Base-by-base conservation (phyloP, 2,113 vertebrate genomes). In the Toxotes jaculatrix region DNA sequence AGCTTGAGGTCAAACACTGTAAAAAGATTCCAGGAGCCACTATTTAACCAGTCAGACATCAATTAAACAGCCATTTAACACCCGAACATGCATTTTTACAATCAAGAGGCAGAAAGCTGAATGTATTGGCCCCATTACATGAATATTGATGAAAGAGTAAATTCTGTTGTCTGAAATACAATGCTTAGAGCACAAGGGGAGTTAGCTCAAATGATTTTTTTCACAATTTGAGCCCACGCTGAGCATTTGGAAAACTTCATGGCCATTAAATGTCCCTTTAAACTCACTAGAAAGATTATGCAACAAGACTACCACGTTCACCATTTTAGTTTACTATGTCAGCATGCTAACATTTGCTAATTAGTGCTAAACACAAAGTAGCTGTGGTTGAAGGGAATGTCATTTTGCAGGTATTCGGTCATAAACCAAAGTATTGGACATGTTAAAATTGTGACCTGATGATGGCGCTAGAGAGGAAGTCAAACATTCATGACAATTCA, bases 61-160 rank as follows among this genome's bases (percentile, higher is more conserved):
- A 82, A 88, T 89, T 92, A 79, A 88, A 85, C 77, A 77, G 13
- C 27, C 66, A 71, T 88, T 86, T 84, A 86, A 85, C 63, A 83
- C 5, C 23, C 57, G 27, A 88, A 81, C 45, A 64, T 55, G 83
- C 76, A 86, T 80, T 88, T 91, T 89, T 90, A 91, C 79, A 78
- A 76, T 53, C 56, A 78, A 38, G 34, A 70, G 55, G 79, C 65
- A 73, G 72, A 80, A 77, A 68, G 60, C 83, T 67, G 27, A 88
- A 87, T 71, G 72, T 63, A 78, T 74, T 79, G 74, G 61, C 65
- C 80, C 81, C 53, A 45, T 88, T 85, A 80, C 79, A 85, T 79
- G 70, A 87, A 91, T 79, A 89, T 72, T 86, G 72, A 89, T 83
- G 66, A 85, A 87, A 79, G 42, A 16, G 16, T 88, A 84, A 87